Evolutionary conservation across 2,113 vertebrate genomes (phyloP).

Genomic region (Ciconia maguari): DNA sequence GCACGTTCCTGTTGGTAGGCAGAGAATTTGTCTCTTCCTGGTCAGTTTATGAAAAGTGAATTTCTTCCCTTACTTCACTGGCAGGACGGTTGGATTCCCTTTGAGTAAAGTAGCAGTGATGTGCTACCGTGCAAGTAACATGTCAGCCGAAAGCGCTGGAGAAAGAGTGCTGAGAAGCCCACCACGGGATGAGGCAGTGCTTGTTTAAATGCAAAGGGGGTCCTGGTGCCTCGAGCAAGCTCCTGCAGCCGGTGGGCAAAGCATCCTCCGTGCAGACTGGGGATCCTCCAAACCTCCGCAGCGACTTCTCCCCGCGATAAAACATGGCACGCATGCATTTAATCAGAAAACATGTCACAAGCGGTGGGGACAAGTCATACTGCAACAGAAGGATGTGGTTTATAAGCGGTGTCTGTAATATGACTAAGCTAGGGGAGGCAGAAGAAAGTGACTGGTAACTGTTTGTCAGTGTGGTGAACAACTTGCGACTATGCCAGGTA

Average conservation of each 20-base stretch:
- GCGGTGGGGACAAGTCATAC: background rate
- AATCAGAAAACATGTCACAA: background rate
- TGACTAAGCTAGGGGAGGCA: slow-evolving; percentile 29
- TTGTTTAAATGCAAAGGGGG: background rate
- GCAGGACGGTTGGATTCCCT: slow-evolving; percentile 14
- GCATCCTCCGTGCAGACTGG: background rate
- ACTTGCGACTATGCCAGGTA: background rate
- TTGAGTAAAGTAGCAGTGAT: background rate
- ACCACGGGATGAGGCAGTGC: background rate
- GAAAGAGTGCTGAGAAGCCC: background rate
- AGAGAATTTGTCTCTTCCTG: slow-evolving; percentile 50
- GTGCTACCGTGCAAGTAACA: background rate
- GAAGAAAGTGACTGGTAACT: slow-evolving; percentile 50
- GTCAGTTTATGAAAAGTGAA: slow-evolving; percentile 18
- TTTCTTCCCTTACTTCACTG: background rate
- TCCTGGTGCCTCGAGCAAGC: background rate
- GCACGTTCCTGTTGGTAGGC: background rate
- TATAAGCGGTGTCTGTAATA: background rate
- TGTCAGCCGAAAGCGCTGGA: background rate
- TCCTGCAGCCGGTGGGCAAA: background rate
- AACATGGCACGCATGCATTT: background rate
- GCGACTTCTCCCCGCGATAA: fast-evolving
- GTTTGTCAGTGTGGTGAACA: background rate
- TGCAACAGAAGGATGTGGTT: slow-evolving; percentile 58
- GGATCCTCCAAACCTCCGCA: background rate